phyloP scores from a whole-genome alignment of 2,113 vertebrate species.

The Oryzias melastigma region DNA sequence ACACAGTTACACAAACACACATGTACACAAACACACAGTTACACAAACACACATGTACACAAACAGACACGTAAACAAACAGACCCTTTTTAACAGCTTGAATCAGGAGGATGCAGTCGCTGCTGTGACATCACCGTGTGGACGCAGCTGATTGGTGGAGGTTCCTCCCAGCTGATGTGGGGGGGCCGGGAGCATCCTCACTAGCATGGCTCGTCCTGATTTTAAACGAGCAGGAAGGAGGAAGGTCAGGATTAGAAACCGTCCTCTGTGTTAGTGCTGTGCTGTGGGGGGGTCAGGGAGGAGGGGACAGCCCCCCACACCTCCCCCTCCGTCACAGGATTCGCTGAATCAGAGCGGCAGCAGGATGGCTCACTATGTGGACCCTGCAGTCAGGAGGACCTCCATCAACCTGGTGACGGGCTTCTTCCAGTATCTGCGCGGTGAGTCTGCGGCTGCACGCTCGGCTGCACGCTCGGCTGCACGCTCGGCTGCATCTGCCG shows the following conservation, averaged over 20 bases:
- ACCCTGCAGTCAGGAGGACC: slow-evolving; percentile 75
- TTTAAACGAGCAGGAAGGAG: slow-evolving; percentile 64
- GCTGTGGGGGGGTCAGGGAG: slow-evolving; percentile 55
- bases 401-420: slow-evolving; percentile 81
- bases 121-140: slow-evolving; percentile 79
- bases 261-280: slow-evolving; percentile 48
- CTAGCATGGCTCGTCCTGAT: slow-evolving; percentile 65
- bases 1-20: no score
- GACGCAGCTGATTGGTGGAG: slow-evolving; percentile 71
- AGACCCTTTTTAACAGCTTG: slow-evolving; percentile 40
- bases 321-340: slow-evolving; percentile 56
- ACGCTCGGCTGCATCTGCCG: slow-evolving; percentile 31
- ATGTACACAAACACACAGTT: slow-evolving; percentile 12
- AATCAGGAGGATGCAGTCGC: slow-evolving; percentile 76
- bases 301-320: slow-evolving; percentile 66
- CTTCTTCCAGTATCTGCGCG: slow-evolving; percentile 81
- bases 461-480: slow-evolving; percentile 3
- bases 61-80: slow-evolving; percentile 11
- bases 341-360: slow-evolving; percentile 57
- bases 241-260: slow-evolving; percentile 56
- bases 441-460: slow-evolving; percentile 78
- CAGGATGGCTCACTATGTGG: slow-evolving; percentile 80
- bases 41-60: slow-evolving; percentile 6
- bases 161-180: slow-evolving; percentile 51
- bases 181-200: slow-evolving; percentile 70